phyloP scores from a whole-genome alignment of 2,888 invertebrate genomes.

The Xanthia icteritia region DNA sequence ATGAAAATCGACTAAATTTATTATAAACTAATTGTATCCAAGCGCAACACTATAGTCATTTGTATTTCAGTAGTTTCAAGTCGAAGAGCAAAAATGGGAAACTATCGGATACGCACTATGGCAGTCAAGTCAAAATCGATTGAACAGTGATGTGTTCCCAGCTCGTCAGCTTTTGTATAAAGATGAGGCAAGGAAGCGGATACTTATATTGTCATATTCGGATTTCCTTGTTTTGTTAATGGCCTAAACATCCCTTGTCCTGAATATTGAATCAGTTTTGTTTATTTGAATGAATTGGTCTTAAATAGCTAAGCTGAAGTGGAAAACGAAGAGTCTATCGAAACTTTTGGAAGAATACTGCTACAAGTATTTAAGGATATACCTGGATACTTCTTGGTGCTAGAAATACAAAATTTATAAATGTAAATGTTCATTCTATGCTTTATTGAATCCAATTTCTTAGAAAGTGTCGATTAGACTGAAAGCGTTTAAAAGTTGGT shows the following conservation, averaged over 20 bases:
- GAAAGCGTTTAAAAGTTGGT: slow-evolving; percentile 67
- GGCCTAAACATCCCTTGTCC: slow-evolving; percentile 59
- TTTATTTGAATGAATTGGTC: background rate
- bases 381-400: background rate
- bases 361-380: background rate
- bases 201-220: slow-evolving; percentile 52
- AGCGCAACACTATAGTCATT: background rate
- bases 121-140: slow-evolving; percentile 2
- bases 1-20: background rate
- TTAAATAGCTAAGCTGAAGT: background rate
- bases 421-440: slow-evolving; percentile 1
- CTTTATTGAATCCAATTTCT: slow-evolving; percentile 51
- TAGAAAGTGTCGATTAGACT: slow-evolving; percentile 58
- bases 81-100: too few species aligned
- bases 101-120: background rate
- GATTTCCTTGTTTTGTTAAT: slow-evolving; percentile 64
- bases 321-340: background rate
- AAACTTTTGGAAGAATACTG: background rate
- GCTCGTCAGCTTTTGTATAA: slow-evolving; percentile 31
- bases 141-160: slow-evolving; percentile 14
- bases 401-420: slow-evolving; percentile 8
- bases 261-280: slow-evolving; percentile 50
- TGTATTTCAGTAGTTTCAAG: background rate
- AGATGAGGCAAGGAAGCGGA: slow-evolving; percentile 54
- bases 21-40: background rate